Percentiles rank a stretch among this genome's conserved stretches.
Evolutionary conservation across 2,888 invertebrate genomes (phyloP).

Genomic region (Reticulitermes lucifugus): DNA sequence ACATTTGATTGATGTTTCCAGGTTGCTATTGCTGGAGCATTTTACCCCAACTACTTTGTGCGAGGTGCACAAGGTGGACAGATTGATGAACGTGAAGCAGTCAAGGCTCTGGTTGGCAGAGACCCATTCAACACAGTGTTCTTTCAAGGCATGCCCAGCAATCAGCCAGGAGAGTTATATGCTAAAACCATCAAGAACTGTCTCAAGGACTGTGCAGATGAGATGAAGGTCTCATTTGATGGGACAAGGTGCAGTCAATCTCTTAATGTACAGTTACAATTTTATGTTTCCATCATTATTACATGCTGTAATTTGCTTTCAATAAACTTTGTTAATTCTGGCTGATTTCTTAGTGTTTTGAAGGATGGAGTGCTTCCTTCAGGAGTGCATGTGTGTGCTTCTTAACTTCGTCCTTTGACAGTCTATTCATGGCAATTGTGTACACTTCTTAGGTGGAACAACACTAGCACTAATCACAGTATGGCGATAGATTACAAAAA

Average conservation of each 20-base stretch:
- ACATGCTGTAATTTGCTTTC: too few species aligned
- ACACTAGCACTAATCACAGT: too few species aligned
- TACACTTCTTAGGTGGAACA: too few species aligned
- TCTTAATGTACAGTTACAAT: too few species aligned
- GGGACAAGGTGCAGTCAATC: constrained; percentile 64
- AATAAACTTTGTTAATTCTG: too few species aligned
- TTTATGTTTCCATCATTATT: too few species aligned
- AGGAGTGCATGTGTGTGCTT: too few species aligned
- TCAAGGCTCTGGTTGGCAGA: constrained; percentile 75
- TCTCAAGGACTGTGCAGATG: constrained; percentile 66
- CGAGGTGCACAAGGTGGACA: constrained; percentile 67
- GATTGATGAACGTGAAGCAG: constrained; percentile 74
- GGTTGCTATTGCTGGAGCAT: constrained; percentile 87
- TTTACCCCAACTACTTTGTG: constrained; percentile 93
- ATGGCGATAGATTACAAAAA: too few species aligned
- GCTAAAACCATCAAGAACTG: constrained; percentile 72
- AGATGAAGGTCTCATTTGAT: constrained; percentile 67
- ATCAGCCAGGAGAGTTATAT: constrained; percentile 79
- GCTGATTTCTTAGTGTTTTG: too few species aligned
- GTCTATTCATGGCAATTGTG: too few species aligned
- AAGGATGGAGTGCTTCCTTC: too few species aligned
- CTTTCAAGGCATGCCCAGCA: constrained; percentile 65
- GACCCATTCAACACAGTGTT: constrained; percentile 84
- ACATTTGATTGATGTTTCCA: constrained; percentile 58
- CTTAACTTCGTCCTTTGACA: too few species aligned